Evolutionary conservation across 2,888 invertebrate species (phyloP), one percentile per base, ranked within the genome.

Genomic region (Helleia helle): DNA sequence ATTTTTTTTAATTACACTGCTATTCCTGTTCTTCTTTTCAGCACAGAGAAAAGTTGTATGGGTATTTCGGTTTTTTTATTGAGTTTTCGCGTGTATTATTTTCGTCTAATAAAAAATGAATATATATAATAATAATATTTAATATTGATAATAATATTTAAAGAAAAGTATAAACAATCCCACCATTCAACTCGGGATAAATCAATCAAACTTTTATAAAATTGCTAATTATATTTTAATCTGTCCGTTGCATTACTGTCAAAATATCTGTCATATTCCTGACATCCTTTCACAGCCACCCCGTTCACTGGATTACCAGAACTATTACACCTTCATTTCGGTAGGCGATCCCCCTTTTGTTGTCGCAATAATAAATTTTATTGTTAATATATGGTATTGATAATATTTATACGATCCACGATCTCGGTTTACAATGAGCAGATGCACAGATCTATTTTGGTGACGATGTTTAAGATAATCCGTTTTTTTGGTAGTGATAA

Each of bases 241-340:
- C 38, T 18, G 62, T 6, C 2, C 6, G 55, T 52, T 81, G 83
- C 79, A 79, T 80, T 81, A 79, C 65, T 84, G 84, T 84, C 83
- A 84, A 79, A 81, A 83, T 83, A 84, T 68, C 81, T 83, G 81
- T 84, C 84, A 84, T 80, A 73, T 79, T 61, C 60, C 65, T 81
- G 83, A 84, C 81, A 80, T 80, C 80, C 63, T 80, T 81, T 81
- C 71, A 83, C 58, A 59, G 66, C 64, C 77, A 76, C 81, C 81
- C 80, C 79, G 75, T 79, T 74, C 64, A 24, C n/a, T n/a, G 58
- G 65, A 51, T 71, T 68, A 73, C 80, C 83, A 58, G 71, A 81
- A 77, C 79, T 61, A 84, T 83, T 83, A 84, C 83, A 81, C 81
- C 83, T 83, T 84, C 84, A 84, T 84, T 84, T 81, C 65, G 79